Evolutionary conservation across 1,140 invertebrate species (phyloP), one percentile per base, ranked within the genome.

Genomic region (Patella vulgata): DNA sequence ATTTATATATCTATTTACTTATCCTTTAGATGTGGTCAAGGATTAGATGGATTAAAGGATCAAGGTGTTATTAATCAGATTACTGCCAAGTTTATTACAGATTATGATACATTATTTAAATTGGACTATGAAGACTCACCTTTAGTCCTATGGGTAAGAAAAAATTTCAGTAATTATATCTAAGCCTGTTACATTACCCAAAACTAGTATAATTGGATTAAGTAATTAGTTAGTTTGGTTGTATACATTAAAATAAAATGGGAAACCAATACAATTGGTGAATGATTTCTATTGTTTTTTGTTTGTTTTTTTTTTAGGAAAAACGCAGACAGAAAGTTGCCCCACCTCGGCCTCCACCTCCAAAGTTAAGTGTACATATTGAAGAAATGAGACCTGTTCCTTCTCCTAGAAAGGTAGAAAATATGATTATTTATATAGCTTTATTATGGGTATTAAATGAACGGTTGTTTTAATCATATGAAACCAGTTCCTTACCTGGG

Each of bases 1-100:
- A 36, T 36, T 8, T 36, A 5, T 36, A 36, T 36, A 36, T 36
- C 14, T 8, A 8, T 8, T 52, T 43, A 19, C n/a, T 64, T 12
- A 8, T 36, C 33, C 62, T 68, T 3, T 54, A 81, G 82, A 63
- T 80, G 77, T 73, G 69, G 74, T 36, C 69, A 71, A 58, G 81
- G 80, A 11, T 72, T 82, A 33, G 57, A 74, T 30, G 85, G 84
- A 5, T 62, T 86, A 27, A 81, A 75, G 65, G 81, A 85, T 61
- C 84, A 85, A 59, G 81, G 82, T 28, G 69, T 82, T 8, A 84
- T 82, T 28, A 85, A 85, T 64, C 71, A 85, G 60, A 79, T 86
- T 56, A 77, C 85, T 30, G 78, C 77, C 21, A 70, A 78, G 43
- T 85, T 86, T 63, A 82, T 86, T 28, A 66, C 59, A 1, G 66